A percentile compares a stretch with the other conserved stretches of the same genome.
Evolutionary conservation across 2,797 vertebrate species (phyloP).

Genomic region (Harpagifer antarcticus): DNA sequence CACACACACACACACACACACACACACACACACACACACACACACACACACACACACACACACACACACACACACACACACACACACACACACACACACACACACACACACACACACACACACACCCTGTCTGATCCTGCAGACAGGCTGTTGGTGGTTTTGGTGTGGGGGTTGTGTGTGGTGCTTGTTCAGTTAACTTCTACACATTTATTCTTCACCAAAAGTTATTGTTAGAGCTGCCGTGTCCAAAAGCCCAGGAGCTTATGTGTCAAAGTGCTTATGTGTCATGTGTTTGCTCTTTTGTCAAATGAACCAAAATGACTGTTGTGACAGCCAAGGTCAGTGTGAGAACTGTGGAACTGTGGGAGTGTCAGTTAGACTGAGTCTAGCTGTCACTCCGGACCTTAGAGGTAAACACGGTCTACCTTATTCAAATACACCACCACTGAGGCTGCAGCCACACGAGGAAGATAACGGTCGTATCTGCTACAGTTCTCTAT

Average conservation of each 20-base stretch:
- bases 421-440: too few species aligned
- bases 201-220: constrained; percentile 24
- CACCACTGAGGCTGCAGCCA: too few species aligned
- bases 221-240: constrained; percentile 15
- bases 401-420: constrained; percentile 5
- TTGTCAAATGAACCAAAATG: constrained; percentile 64
- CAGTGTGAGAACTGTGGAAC: constrained; percentile 60
- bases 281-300: constrained; percentile 46
- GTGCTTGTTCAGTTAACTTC: constrained; percentile 37
- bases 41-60: too few species aligned
- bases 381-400: constrained; percentile 64
- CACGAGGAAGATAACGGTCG: too few species aligned
- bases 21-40: too few species aligned
- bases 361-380: constrained; percentile 49
- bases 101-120: too few species aligned
- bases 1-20: too few species aligned
- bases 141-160: constrained; percentile 10
- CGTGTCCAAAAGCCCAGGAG: constrained; percentile 26
- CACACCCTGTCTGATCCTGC: constrained; percentile 27
- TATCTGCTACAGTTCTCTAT: too few species aligned
- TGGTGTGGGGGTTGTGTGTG: constrained; percentile 18
- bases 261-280: constrained; percentile 39
- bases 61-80: too few species aligned
- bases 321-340: constrained; percentile 75
- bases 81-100: too few species aligned